These are phyloP conservation scores for Macrocentrus cingulum DNA, from an alignment of 1,140 invertebrate genomes.

Conservation along the genomic window DNA sequence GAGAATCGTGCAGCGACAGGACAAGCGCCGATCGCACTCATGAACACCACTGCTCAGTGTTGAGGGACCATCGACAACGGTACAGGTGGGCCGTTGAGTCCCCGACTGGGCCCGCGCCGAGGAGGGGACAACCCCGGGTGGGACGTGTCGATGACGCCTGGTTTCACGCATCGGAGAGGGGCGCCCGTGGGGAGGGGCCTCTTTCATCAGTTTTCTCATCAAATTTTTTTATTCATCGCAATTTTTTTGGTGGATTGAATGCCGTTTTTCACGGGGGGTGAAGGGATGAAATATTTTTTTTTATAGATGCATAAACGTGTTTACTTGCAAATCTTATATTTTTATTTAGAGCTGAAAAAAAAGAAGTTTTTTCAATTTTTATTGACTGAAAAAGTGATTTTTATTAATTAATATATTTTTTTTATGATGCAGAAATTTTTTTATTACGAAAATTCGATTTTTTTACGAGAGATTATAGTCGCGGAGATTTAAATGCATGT, in stretches of 20 bases:
- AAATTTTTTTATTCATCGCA: conserved; percentile 27
- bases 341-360: too few species aligned
- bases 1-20: too few species aligned
- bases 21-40: conserved; percentile 45
- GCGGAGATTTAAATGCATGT: too few species aligned
- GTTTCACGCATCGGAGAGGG: conserved; percentile 27
- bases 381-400: too few species aligned
- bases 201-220: conserved; percentile 28
- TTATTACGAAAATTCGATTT: too few species aligned
- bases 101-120: conserved; percentile 20
- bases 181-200: conserved; percentile 49
- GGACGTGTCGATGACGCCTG: conserved; percentile 29
- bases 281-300: too few species aligned
- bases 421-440: too few species aligned
- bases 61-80: conserved; percentile 44
- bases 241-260: not conserved
- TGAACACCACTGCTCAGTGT: conserved; percentile 41
- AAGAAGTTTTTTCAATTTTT: too few species aligned
- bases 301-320: not conserved
- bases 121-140: conserved; percentile 28
- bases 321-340: too few species aligned
- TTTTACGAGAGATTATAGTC: too few species aligned
- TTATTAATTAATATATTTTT: too few species aligned
- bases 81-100: conserved; percentile 49
- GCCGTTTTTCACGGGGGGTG: not conserved